Percentiles rank a stretch among this genome's conserved stretches.
Evolutionary conservation across 2,113 vertebrate species (phyloP).

Genomic region (Megaceryle maxima): DNA sequence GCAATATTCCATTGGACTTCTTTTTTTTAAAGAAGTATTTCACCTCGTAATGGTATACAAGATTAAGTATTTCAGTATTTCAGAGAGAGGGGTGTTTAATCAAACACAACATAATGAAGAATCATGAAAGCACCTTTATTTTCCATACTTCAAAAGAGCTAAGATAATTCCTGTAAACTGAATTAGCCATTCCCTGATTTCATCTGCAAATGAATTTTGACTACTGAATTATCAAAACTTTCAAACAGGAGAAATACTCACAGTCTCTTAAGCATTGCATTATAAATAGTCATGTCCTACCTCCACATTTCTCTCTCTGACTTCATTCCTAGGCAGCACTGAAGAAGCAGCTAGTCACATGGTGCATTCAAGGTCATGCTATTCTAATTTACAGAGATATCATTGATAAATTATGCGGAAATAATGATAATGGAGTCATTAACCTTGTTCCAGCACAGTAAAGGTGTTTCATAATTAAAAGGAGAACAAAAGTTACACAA

Average conservation of each 20-base stretch:
- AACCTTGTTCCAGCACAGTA: slow-evolving; percentile 48
- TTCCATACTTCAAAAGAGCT: neutral
- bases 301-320: slow-evolving; percentile 36
- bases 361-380: slow-evolving; percentile 62
- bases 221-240: slow-evolving; percentile 42
- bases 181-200: slow-evolving; percentile 8
- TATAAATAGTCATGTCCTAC: slow-evolving; percentile 42
- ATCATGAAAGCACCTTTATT: neutral
- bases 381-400: slow-evolving; percentile 51
- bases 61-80: neutral
- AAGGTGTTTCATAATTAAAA: slow-evolving; percentile 35
- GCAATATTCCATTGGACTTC: neutral
- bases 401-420: slow-evolving; percentile 55
- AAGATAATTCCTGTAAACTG: neutral
- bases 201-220: slow-evolving; percentile 43
- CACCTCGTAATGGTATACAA: neutral
- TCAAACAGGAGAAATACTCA: slow-evolving; percentile 31
- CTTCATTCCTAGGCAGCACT: slow-evolving; percentile 45
- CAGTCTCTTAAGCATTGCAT: neutral
- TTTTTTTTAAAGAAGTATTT: neutral
- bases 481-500: slow-evolving; percentile 36
- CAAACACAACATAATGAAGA: neutral
- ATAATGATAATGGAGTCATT: slow-evolving; percentile 41
- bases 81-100: neutral
- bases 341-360: slow-evolving; percentile 19